phyloP scores from a whole-genome alignment of 2,113 vertebrate species.

The Nothocercus nigrocapillus region DNA sequence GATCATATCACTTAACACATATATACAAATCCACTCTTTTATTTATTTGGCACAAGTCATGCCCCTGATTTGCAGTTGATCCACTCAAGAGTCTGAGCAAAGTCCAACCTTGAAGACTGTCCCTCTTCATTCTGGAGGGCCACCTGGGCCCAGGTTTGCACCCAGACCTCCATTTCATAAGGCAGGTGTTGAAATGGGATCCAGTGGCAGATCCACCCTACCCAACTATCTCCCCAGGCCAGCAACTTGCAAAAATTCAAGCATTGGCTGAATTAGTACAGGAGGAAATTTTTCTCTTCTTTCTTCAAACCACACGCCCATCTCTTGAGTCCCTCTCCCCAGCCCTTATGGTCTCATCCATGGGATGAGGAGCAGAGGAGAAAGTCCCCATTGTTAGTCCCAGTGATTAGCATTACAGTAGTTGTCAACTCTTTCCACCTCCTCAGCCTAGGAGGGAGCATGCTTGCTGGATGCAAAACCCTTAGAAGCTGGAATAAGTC shows the following conservation, averaged over 20 bases:
- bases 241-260: background rate
- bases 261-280: background rate
- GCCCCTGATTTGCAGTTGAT: background rate
- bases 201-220: background rate
- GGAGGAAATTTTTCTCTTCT: background rate
- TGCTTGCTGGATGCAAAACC: background rate
- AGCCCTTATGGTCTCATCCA: accelerated
- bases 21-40: background rate
- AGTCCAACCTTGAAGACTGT: background rate
- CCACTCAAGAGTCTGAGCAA: background rate
- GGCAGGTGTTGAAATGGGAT: background rate
- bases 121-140: background rate
- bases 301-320: background rate
- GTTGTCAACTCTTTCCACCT: background rate
- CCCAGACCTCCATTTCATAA: background rate
- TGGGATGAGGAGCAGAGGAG: background rate
- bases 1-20: background rate
- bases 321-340: background rate
- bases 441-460: background rate
- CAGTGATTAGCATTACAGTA: accelerated
- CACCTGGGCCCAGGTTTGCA: background rate
- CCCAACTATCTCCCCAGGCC: background rate
- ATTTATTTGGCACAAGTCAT: background rate
- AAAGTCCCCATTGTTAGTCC: background rate
- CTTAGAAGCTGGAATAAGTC: background rate